Evolutionary conservation across 2,888 invertebrate species (phyloP), one percentile per base, ranked within the genome.

Genomic region (Agrochola circellaris): DNA sequence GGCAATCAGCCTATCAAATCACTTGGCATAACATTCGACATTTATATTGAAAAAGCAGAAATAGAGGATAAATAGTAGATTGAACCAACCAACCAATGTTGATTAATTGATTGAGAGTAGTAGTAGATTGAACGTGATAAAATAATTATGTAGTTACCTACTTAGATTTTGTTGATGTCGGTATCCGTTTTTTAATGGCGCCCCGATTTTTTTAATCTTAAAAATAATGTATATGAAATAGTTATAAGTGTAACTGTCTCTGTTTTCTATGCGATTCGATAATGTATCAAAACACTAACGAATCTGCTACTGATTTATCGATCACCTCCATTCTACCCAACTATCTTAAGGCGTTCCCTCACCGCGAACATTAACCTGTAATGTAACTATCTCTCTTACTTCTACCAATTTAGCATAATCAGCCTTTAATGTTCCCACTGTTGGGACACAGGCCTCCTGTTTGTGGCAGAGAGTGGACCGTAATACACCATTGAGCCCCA

Each of bases 1-100:
- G 62, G n/a, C 77, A 51, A 45, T 75, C n/a, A 75, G 62, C 34
- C 51, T 34, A 58, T 51, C 23, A 51, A 56, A 73, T 78, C 30
- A 30, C 13, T 80, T 64, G 34, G 8, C 15, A n/a, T 48, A 56
- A 54, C 23, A 7, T 58, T 58, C 42, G 56, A 65, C 0, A 58
- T 48, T 64, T 17, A 71, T 64, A 51, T 72, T 72, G 30, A 71
- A 48, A 68, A 34, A 6, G 11, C 34, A 68, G 7, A 20, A 54
- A 54, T n/a, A 34, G 3, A 34, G 7, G 11, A 11, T 11, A n/a
- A 13, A 54, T n/a, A n/a, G n/a, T n/a, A n/a, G n/a, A n/a, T n/a
- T n/a, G n/a, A n/a, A n/a, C n/a, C n/a, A n/a, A n/a, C n/a, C n/a
- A n/a, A n/a, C n/a, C n/a, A n/a, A n/a, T n/a, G n/a, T n/a, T n/a